Conservation (phyloP, 2,113 vertebrate genomes). For the Todiramphus saurophagus region DNA sequence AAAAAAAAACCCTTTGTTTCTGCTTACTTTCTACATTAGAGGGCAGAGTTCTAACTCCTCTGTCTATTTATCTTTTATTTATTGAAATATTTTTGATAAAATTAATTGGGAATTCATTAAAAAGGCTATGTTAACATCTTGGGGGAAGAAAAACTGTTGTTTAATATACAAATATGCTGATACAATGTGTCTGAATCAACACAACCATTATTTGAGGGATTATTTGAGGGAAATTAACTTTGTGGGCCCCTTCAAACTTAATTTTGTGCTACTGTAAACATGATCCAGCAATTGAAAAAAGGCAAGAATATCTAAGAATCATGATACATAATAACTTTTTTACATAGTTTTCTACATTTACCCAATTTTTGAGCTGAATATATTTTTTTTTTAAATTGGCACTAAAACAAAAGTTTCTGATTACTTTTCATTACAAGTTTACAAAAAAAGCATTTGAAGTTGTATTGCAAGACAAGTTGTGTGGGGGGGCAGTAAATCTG, state of each 20-base stretch:
- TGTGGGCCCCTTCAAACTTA: not conserved
- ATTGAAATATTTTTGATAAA: slow-evolving; percentile 32
- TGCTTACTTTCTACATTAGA: slow-evolving; percentile 16
- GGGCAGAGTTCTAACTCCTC: slow-evolving; percentile 16
- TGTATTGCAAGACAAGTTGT: not conserved
- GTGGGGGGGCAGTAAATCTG: not conserved
- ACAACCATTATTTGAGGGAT: not conserved
- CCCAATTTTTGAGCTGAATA: not conserved
- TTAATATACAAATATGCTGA: slow-evolving; percentile 16
- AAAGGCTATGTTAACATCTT: slow-evolving; percentile 13
- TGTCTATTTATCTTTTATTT: slow-evolving; percentile 26
- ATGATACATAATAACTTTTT: not conserved
- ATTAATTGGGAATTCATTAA: slow-evolving; percentile 31
- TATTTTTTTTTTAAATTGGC: not conserved
- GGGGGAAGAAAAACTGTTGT: not conserved
- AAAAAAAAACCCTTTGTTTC: not conserved
- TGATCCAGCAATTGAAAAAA: not conserved
- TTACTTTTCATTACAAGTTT: not conserved
- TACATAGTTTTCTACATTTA: not conserved
- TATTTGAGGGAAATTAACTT: not conserved
- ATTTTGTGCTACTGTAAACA: not conserved
- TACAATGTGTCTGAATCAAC: not conserved
- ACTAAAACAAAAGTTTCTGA: not conserved
- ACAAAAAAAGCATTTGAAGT: not conserved
- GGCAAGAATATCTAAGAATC: not conserved